Evolutionary conservation across 37 sponge, comb jelly and placozoan species (phyloP).

Genomic region (Spongilla lacustris): DNA sequence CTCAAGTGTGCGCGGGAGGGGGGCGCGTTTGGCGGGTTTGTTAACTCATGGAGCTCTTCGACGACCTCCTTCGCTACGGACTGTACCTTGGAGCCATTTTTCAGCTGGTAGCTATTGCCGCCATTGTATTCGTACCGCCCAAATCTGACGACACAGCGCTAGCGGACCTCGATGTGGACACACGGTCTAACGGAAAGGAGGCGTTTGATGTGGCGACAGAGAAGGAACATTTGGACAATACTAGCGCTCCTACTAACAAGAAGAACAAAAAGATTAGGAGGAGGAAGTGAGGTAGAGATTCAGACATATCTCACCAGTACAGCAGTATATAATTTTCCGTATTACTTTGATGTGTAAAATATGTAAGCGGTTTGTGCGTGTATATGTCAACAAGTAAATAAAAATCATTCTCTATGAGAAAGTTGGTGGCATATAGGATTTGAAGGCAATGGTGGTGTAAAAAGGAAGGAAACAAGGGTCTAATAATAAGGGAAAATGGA

Average conservation of each 20-base stretch:
- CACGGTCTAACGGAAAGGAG: not conserved
- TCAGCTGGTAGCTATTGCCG: not conserved
- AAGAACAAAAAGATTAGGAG: not conserved
- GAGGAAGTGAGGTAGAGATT: not conserved
- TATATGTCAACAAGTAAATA: too few relatives aligned
- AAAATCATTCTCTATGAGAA: too few relatives aligned
- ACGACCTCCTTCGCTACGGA: not conserved
- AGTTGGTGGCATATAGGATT: too few relatives aligned
- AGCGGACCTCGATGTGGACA: not conserved
- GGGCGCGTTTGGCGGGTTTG: not conserved
- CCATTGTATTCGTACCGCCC: not conserved
- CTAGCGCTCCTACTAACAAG: not conserved
- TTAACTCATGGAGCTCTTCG: not conserved
- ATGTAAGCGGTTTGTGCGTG: too few relatives aligned
- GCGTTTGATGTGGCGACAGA: not conserved
- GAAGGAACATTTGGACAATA: not conserved
- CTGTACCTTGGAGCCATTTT: not conserved
- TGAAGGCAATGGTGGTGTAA: too few relatives aligned
- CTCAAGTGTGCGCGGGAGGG: not conserved
- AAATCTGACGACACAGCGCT: not conserved
- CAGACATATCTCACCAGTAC: too few relatives aligned
- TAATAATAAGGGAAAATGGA: too few relatives aligned
- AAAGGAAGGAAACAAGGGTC: too few relatives aligned
- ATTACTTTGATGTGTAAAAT: too few relatives aligned
- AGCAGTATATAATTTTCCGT: too few relatives aligned